phyloP scores from a whole-genome alignment of 2,113 vertebrate genomes.

The Anguilla japonica region DNA sequence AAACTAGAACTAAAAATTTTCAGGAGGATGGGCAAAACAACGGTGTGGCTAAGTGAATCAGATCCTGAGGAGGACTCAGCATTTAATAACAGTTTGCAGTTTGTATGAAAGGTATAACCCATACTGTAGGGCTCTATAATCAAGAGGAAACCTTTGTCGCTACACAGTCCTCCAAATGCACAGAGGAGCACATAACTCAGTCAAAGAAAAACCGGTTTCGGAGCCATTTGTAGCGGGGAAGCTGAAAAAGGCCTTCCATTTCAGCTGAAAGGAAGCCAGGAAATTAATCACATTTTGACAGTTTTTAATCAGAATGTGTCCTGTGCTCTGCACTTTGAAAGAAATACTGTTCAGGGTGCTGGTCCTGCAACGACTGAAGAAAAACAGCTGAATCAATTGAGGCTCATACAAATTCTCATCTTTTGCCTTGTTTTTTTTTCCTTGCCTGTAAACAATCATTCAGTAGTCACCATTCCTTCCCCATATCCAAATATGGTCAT shows the following conservation, averaged over 20 bases:
- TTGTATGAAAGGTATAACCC: neutral
- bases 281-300: neutral
- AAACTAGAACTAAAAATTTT: neutral
- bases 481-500: constrained; percentile 63
- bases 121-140: neutral
- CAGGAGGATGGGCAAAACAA: neutral
- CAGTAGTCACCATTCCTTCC: constrained; percentile 19
- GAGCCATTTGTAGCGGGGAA: neutral
- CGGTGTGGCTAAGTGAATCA: neutral
- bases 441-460: constrained; percentile 36
- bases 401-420: constrained; percentile 25
- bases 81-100: neutral
- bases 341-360: neutral
- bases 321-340: neutral
- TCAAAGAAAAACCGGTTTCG: neutral
- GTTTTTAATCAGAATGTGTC: neutral
- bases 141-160: neutral
- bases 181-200: neutral
- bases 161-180: neutral
- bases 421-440: neutral
- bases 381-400: neutral
- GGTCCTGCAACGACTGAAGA: constrained; percentile 30
- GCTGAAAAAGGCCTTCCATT: neutral
- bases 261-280: neutral
- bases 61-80: neutral